These are phyloP conservation scores for Magallana gigas DNA, from an alignment of 1,140 invertebrate genomes.

Conservation along the genomic window DNA sequence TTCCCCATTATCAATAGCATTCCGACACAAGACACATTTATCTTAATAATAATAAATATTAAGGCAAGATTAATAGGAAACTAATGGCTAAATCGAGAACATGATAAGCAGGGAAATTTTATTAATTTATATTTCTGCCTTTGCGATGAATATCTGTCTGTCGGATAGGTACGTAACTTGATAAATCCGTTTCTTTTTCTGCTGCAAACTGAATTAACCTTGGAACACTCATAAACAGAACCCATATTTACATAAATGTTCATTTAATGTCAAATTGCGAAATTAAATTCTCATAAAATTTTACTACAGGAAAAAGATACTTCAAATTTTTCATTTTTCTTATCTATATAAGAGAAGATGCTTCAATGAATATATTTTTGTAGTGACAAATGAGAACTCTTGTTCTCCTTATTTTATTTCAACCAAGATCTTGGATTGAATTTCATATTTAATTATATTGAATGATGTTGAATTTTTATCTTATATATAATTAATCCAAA, in stretches of 20 bases:
- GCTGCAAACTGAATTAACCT: not conserved
- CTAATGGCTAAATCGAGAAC: conserved; percentile 34
- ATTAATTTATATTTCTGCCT: conserved; percentile 35
- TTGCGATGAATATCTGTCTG: conserved; percentile 21
- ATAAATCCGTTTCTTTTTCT: conserved; percentile 3
- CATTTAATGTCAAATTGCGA: conserved; percentile 28
- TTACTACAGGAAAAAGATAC: conserved; percentile 1
- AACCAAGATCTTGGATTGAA: not conserved
- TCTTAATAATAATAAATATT: conserved; percentile 38
- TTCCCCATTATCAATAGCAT: conserved; percentile 4
- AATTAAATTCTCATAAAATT: conserved; percentile 7
- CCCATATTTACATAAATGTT: conserved; percentile 12
- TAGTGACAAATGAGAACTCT: not conserved
- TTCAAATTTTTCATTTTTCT: conserved; percentile 9
- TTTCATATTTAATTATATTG: not conserved
- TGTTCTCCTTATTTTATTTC: not conserved
- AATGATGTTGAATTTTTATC: too few relatives aligned
- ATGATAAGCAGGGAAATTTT: conserved; percentile 29
- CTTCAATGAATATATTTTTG: not conserved
- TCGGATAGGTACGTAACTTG: not conserved
- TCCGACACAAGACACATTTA: conserved; percentile 12
- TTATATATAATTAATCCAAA: too few relatives aligned
- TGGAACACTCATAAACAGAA: not conserved
- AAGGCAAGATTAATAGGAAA: conserved; percentile 26
- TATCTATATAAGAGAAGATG: not conserved